Conservation (phyloP, 2,113 vertebrate genomes). For the Delphinapterus leucas region DNA sequence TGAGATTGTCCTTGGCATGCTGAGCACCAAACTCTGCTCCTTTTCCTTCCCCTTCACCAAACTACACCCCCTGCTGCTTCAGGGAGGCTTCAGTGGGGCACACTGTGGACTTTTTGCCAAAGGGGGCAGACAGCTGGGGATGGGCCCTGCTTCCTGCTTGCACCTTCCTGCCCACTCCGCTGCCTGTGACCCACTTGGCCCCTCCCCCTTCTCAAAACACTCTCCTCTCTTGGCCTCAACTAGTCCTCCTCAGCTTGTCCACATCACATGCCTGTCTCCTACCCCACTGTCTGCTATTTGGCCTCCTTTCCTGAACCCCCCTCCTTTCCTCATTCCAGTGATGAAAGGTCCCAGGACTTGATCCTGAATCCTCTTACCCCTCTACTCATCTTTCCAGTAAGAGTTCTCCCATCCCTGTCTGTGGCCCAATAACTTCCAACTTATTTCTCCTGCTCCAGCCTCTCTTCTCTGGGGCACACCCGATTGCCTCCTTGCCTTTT, state of each 20-base stretch:
- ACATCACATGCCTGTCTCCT: background rate
- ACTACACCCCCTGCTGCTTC: too few relatives aligned
- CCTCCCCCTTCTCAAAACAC: background rate
- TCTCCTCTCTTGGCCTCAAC: background rate
- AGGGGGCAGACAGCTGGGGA: background rate
- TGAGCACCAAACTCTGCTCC: background rate
- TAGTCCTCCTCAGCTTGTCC: background rate
- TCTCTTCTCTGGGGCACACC: background rate
- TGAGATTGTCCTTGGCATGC: background rate
- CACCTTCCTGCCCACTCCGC: background rate
- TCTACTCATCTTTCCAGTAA: background rate
- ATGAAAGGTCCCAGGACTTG: background rate
- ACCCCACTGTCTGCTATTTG: background rate
- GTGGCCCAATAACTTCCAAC: background rate
- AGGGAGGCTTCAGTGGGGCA: rapidly evolving
- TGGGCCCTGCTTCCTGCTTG: background rate
- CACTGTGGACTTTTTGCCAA: background rate
- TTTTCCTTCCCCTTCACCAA: background rate
- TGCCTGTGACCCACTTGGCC: background rate
- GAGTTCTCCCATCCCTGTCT: background rate
- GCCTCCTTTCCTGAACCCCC: background rate
- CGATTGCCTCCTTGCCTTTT: background rate
- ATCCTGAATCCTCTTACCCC: background rate
- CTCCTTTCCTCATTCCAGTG: background rate
- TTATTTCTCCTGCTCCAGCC: background rate